These are phyloP conservation scores for Scelioninae gen. 2 DNA, from an alignment of 2,888 invertebrate genomes.

Conservation along the genomic window DNA sequence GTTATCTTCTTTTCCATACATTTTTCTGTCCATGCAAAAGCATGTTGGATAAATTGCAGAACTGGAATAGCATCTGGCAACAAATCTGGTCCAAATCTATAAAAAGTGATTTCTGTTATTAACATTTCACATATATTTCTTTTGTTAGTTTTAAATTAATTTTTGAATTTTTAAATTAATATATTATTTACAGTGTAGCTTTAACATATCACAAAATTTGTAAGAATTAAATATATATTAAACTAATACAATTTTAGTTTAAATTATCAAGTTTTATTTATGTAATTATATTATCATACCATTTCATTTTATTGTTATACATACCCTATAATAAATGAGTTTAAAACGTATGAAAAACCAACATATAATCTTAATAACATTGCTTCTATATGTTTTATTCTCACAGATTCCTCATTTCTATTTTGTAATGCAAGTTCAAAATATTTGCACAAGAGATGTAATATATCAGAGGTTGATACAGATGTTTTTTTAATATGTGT, in stretches of 20 bases:
- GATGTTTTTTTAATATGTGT: slow-evolving; percentile 44
- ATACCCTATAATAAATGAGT: slow-evolving; percentile 69
- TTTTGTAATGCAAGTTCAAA: slow-evolving; percentile 67
- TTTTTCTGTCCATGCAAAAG: slow-evolving; percentile 68
- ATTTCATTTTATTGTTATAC: too few relatives aligned
- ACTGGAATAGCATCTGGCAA: slow-evolving; percentile 67
- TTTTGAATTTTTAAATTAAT: too few relatives aligned
- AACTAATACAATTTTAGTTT: too few relatives aligned
- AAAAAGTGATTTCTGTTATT: too few relatives aligned
- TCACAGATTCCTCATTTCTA: slow-evolving; percentile 63
- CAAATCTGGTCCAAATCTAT: slow-evolving; percentile 69
- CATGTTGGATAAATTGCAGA: slow-evolving; percentile 68
- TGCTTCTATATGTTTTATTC: slow-evolving; percentile 65
- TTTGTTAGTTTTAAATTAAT: too few relatives aligned
- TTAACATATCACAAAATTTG: too few relatives aligned
- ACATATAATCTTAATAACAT: slow-evolving; percentile 69
- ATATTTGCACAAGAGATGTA: slow-evolving; percentile 68
- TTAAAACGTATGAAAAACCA: slow-evolving; percentile 66
- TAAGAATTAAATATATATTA: too few relatives aligned
- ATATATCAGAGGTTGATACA: slow-evolving; percentile 66
- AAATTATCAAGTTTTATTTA: too few relatives aligned
- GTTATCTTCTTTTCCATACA: slow-evolving; percentile 37
- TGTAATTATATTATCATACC: too few relatives aligned
- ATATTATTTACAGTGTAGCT: too few relatives aligned
- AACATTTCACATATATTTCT: too few relatives aligned